Evolutionary conservation across 2,113 vertebrate genomes (phyloP).

Genomic region (Hemibagrus wyckioides): DNA sequence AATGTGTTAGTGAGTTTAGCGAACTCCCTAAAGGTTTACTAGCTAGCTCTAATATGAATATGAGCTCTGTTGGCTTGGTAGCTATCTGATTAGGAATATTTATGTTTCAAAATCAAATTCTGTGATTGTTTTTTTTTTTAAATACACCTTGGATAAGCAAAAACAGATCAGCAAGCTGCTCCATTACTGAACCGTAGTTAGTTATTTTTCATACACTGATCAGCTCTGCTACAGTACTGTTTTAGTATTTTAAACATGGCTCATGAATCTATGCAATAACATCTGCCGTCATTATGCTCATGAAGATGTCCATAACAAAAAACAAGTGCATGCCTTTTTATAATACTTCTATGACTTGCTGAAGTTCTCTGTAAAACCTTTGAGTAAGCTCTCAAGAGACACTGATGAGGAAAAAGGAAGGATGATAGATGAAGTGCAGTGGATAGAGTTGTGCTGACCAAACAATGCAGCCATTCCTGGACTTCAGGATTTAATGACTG

Average conservation of each 20-base stretch:
- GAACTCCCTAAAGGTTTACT: too few species aligned
- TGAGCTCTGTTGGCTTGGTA: too few species aligned
- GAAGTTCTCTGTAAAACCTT: neutral
- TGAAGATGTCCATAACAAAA: neutral
- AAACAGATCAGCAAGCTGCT: neutral
- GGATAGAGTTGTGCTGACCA: neutral
- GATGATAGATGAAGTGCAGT: neutral
- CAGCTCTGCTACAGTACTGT: neutral
- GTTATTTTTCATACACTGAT: neutral
- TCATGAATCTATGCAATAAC: too few species aligned
- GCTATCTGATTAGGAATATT: too few species aligned
- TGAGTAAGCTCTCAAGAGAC: conserved; percentile 4
- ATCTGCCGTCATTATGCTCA: neutral
- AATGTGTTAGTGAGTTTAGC: too few species aligned
- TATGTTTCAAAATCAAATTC: too few species aligned
- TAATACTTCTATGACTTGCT: too few species aligned
- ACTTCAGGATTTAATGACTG: neutral
- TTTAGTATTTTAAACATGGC: neutral
- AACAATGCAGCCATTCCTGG: neutral
- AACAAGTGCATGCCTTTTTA: neutral
- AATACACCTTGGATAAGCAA: neutral
- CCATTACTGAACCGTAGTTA: neutral
- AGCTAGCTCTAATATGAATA: too few species aligned
- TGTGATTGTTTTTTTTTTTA: too few species aligned
- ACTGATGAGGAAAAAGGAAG: neutral